Percentiles rank a stretch among this genome's conserved stretches.
Evolutionary conservation across 2,888 invertebrate species (phyloP).

Genomic region (Netelia fuscicornis): DNA sequence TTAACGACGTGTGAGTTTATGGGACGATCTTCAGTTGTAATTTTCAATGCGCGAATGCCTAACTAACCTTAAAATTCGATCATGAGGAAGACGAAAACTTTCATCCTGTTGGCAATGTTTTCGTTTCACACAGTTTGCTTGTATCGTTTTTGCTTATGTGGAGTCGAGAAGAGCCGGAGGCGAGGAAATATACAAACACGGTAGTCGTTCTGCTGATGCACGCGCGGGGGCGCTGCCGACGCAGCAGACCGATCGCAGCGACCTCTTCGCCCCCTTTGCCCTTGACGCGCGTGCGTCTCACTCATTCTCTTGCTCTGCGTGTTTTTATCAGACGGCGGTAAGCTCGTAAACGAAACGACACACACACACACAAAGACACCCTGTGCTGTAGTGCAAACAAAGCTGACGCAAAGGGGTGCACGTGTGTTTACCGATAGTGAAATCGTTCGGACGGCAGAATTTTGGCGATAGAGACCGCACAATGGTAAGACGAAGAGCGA

Average conservation of each 20-base stretch:
- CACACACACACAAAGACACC: conserved; percentile 23
- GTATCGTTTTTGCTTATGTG: conserved; percentile 23
- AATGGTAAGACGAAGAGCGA: conserved; percentile 38
- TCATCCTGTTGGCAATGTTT: background rate
- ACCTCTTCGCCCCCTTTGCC: background rate
- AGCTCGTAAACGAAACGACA: conserved; percentile 36
- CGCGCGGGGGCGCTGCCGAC: conserved; percentile 44
- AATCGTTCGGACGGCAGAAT: conserved; percentile 69
- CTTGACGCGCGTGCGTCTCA: too few species aligned
- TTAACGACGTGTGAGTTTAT: background rate
- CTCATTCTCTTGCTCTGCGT: conserved; percentile 43
- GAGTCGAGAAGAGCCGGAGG: conserved; percentile 26
- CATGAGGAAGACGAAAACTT: background rate
- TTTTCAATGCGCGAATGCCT: background rate
- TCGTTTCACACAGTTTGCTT: conserved; percentile 30
- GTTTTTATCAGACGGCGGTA: conserved; percentile 32
- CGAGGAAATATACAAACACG: conserved; percentile 39
- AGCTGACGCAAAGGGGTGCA: conserved; percentile 76
- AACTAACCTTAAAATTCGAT: background rate
- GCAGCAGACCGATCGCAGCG: conserved; percentile 55
- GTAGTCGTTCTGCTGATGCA: conserved; percentile 67
- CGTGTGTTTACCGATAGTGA: conserved; percentile 78
- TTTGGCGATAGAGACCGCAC: conserved; percentile 62
- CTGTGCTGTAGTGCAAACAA: conserved; percentile 71
- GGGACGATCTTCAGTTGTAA: background rate